phyloP scores from a whole-genome alignment of 2,797 vertebrate species.

The Australoheros facetus region DNA sequence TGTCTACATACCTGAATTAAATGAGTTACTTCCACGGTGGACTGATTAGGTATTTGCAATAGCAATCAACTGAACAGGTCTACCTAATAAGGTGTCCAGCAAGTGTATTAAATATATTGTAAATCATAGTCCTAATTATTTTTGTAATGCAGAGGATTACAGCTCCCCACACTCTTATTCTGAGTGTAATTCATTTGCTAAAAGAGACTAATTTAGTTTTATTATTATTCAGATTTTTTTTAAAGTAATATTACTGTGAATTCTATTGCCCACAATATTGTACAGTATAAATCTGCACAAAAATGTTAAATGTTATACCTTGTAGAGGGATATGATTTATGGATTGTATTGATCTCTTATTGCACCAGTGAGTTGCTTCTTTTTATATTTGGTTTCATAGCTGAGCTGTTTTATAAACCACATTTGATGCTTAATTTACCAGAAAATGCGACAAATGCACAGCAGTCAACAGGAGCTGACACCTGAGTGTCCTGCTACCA shows the following conservation, averaged over 20 bases:
- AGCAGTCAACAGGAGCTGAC: not conserved
- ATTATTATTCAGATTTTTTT: too few species aligned
- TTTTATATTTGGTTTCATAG: not conserved
- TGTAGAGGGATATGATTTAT: not conserved
- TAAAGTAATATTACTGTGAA: not conserved
- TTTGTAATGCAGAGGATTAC: too few species aligned
- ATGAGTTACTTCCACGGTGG: too few species aligned
- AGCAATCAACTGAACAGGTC: too few species aligned
- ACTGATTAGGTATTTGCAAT: too few species aligned
- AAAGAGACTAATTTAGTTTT: not conserved
- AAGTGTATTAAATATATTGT: too few species aligned
- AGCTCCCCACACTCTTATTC: not conserved
- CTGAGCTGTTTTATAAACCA: not conserved
- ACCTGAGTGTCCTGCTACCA: not conserved
- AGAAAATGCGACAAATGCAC: constrained; percentile 46
- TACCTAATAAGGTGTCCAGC: too few species aligned
- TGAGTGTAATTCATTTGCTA: not conserved
- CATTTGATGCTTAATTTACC: not conserved
- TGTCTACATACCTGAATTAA: too few species aligned
- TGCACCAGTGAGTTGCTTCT: not conserved
- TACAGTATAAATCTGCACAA: too few species aligned
- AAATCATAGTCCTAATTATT: too few species aligned
- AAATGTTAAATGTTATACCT: not conserved
- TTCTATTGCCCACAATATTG: not conserved
- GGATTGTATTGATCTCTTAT: not conserved